Percentiles rank a stretch among this genome's conserved stretches.
phyloP scores from a whole-genome alignment of 2,888 invertebrate species.

The Papilio demoleus region DNA sequence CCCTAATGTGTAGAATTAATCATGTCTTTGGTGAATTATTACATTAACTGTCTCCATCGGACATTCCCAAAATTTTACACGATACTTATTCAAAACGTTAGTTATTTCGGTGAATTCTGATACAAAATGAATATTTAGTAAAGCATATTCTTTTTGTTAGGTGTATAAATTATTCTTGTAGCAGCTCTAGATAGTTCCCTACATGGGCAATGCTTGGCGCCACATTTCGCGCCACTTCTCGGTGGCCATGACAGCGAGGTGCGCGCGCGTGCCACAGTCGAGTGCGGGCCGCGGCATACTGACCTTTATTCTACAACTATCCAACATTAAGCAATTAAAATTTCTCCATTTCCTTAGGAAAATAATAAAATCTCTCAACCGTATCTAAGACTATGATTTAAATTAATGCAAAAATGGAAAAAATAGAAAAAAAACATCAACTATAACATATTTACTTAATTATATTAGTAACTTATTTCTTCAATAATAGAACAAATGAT shows the following conservation, averaged over 20 bases:
- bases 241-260: constrained; percentile 1
- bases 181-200: constrained; percentile 19
- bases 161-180: not conserved
- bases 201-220: not conserved
- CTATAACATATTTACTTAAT: too few species aligned
- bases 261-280: not conserved
- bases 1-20: too few species aligned
- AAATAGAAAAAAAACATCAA: too few species aligned
- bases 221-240: constrained; percentile 20
- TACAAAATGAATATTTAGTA: not conserved
- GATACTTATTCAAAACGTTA: too few species aligned
- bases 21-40: too few species aligned
- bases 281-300: constrained; percentile 19
- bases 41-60: too few species aligned
- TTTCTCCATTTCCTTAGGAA: constrained; percentile 10
- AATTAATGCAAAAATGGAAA: too few species aligned
- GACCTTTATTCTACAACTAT: constrained; percentile 11
- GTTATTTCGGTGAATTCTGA: too few species aligned
- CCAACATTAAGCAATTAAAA: not conserved
- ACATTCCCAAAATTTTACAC: too few species aligned
- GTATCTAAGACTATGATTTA: too few species aligned
- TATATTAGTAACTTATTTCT: too few species aligned
- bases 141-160: not conserved
- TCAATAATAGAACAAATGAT: too few species aligned
- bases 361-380: not conserved